A percentile compares a stretch with the other conserved stretches of the same genome.
phyloP scores from a whole-genome alignment of 2,797 vertebrate genomes.

The Pantherophis vulpinus region DNA sequence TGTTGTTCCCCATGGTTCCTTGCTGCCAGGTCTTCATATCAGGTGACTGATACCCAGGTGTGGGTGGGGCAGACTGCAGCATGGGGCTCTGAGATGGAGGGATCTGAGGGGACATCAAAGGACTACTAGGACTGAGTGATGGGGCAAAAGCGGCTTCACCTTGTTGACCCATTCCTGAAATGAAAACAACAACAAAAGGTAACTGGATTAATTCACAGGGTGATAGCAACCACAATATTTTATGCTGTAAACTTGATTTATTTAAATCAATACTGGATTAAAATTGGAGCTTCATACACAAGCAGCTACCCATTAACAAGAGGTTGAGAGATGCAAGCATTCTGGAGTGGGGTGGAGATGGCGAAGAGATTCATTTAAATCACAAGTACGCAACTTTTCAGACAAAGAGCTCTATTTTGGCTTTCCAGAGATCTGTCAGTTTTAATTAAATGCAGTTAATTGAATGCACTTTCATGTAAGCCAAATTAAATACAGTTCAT shows the following conservation, averaged over 20 bases:
- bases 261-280: neutral
- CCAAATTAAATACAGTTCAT: neutral
- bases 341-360: neutral
- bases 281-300: neutral
- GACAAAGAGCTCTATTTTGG: neutral
- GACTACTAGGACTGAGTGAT: constrained; percentile 87
- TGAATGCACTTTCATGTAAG: neutral
- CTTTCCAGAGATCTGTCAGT: neutral
- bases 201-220: neutral
- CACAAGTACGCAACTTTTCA: neutral
- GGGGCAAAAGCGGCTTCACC: constrained; percentile 82
- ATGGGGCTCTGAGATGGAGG: constrained; percentile 86
- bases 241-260: neutral
- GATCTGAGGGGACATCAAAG: constrained; percentile 88
- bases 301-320: neutral
- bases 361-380: neutral
- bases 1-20: constrained; percentile 79
- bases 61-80: constrained; percentile 83
- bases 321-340: neutral
- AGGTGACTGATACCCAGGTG: constrained; percentile 88
- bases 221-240: neutral
- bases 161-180: constrained; percentile 83
- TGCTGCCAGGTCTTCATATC: constrained; percentile 94
- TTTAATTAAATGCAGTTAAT: neutral
- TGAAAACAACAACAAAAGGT: neutral